Base-by-base conservation (phyloP, 92 coral and sea anemone genomes). In the Paramuricea clavata region DNA sequence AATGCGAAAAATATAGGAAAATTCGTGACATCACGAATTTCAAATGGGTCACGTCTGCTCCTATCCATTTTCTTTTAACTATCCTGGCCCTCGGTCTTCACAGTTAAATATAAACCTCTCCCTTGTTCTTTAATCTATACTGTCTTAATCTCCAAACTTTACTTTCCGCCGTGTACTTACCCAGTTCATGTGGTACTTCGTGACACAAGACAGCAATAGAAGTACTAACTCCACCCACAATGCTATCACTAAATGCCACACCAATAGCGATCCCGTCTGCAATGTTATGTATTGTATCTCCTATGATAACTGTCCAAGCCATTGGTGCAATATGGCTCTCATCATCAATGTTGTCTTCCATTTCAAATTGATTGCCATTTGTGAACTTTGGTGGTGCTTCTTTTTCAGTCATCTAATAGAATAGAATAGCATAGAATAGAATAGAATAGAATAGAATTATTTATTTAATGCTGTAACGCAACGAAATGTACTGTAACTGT, bases 231-330 rank as follows among this genome's bases (percentile, higher is more conserved):
- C 99, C 99, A 13, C 98, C 97, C 33, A 93, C 82, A 17, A 94
- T 54, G 0, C 95, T 86, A 59, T 94, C 97, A 6, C 95, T 87
- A 85, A 94, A 97, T 0, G 98, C 99, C 16, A 95, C 99, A 70
- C 99, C 99, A 85, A 97, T 97, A 21, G 99, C 99, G 16, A 97
- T 85, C 0, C 99, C 99, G 82, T 97, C 99, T 71, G 97, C 95
- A 2, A 97, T 89, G 65, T 97, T 97, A 42, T 97, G 99, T 49
- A 97, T 79, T 36, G 98, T 94, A 50, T 97, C 99, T 1, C 99
- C 99, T 50, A 97, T 92, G 33, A 97, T 97, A 12, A 96, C 93
- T 94, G 92, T 97, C 99, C 99, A 97, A 0, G 94, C 97, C 31
- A 86, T 86, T 15, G 97, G 43, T 12, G 94, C 85, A 56, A 93